Conservation (phyloP, 2,113 vertebrate genomes). For the Elaphurus davidianus region DNA sequence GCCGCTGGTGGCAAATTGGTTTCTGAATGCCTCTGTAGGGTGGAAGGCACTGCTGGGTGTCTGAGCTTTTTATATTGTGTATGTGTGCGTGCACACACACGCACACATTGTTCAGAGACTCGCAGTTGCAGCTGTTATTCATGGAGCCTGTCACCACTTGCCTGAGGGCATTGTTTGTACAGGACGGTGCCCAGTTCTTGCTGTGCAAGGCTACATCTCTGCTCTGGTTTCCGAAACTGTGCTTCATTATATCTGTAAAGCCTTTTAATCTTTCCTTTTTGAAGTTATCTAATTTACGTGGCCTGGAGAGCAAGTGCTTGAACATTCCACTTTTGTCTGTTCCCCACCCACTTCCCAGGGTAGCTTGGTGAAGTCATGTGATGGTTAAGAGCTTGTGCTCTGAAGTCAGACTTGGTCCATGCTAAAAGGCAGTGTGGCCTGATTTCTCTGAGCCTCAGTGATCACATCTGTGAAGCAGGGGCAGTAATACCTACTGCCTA, state of each 20-base stretch:
- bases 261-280: slow-evolving; percentile 6
- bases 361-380: not conserved
- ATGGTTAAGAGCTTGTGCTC: not conserved
- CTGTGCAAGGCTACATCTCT: not conserved
- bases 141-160: slow-evolving; percentile 43
- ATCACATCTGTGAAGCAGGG: not conserved
- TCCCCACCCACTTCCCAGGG: not conserved
- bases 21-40: slow-evolving; percentile 6
- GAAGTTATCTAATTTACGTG: not conserved
- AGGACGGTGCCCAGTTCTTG: not conserved
- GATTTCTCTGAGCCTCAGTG: not conserved
- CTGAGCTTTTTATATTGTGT: not conserved
- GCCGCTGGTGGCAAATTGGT: not conserved
- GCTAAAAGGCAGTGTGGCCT: not conserved
- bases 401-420: not conserved
- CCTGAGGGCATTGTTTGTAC: slow-evolving; percentile 38
- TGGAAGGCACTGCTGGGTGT: not conserved
- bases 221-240: not conserved
- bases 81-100: not conserved
- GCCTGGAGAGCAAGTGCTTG: not conserved
- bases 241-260: not conserved
- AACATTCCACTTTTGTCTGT: not conserved
- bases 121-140: slow-evolving; percentile 13
- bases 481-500: not conserved
- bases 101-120: slow-evolving; percentile 28